A percentile compares a stretch with the other conserved stretches of the same genome.
These are phyloP conservation scores for Saguinus imperator DNA, from an alignment of 2,113 vertebrate genomes.

Conservation along the genomic window DNA sequence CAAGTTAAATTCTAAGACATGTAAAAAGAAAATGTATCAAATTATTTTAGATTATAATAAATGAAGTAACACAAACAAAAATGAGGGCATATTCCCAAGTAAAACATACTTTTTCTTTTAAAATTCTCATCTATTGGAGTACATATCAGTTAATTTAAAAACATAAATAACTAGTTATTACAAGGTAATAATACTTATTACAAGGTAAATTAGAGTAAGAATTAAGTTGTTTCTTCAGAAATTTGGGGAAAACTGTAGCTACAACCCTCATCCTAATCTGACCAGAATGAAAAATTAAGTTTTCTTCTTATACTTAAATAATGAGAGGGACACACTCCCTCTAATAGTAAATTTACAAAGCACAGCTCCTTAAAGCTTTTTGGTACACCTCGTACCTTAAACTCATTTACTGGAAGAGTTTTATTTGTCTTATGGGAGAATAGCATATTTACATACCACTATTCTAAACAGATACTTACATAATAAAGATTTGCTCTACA, in stretches of 20 bases:
- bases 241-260: neutral
- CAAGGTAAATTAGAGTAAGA: conserved; percentile 12
- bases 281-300: conserved; percentile 31
- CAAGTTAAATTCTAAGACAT: conserved; percentile 91
- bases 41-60: conserved; percentile 48
- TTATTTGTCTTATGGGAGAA: neutral
- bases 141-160: conserved; percentile 18
- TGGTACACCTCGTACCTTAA: conserved; percentile 5
- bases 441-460: neutral
- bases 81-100: neutral
- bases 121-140: neutral
- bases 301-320: conserved; percentile 44
- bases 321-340: neutral
- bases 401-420: neutral
- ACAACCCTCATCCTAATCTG: conserved; percentile 20
- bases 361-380: neutral
- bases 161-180: neutral
- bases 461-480: conserved; percentile 22
- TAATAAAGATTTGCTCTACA: conserved; percentile 29
- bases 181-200: neutral
- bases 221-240: neutral
- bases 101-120: neutral
- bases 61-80: conserved; percentile 45
- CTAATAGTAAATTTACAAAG: conserved; percentile 48
- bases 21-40: conserved; percentile 53